Base-by-base conservation (phyloP, 2,888 invertebrate genomes). In the Oscheius sp. region DNA sequence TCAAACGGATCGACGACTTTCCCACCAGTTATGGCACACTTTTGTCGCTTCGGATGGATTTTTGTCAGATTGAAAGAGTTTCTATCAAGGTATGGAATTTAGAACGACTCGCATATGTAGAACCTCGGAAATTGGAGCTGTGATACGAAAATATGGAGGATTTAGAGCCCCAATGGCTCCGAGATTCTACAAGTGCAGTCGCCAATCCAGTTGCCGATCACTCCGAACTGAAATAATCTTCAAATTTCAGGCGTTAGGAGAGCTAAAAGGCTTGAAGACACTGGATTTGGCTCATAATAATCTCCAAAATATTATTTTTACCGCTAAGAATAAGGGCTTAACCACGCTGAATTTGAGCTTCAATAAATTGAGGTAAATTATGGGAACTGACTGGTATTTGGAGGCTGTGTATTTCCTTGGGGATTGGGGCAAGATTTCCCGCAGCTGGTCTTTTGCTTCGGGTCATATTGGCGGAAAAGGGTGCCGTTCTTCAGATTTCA, bases 11-110 rank as follows among this genome's bases (percentile, higher is more conserved):
- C 29, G 18, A 73, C 5, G 53, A 45, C 12, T 70, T 80, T 29
- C 80, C 80, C 0, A 45, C 58, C 13, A 72, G 73, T 35, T 80
- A 80, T 45, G 29, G 58, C 16, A 69, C 73, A 43, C 73, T 80
- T n/a, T 76, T 77, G 43, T 75, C 76, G 1, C 45, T 78, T 2
- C 73, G 76, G 13, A 43, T 80, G 27, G 80, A 80, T 71, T 72
- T 76, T 41, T 80, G 80, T 55, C 55, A 69, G 21, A 23, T 80
- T 6, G 75, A 78, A 27, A 72, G 64, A n/a, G 49, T 80, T 59
- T 75, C 76, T n/a, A 76, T 68, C 56, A 76, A 77, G 58, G 75
- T 76, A 5, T 16, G 27, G 2, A 23, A n/a, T n/a, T n/a, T n/a
- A n/a, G n/a, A n/a, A n/a, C n/a, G n/a, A n/a, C n/a, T n/a, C n/a